Evolutionary conservation across 2,888 invertebrate genomes (phyloP).

Genomic region (Philopedon plagiatum): DNA sequence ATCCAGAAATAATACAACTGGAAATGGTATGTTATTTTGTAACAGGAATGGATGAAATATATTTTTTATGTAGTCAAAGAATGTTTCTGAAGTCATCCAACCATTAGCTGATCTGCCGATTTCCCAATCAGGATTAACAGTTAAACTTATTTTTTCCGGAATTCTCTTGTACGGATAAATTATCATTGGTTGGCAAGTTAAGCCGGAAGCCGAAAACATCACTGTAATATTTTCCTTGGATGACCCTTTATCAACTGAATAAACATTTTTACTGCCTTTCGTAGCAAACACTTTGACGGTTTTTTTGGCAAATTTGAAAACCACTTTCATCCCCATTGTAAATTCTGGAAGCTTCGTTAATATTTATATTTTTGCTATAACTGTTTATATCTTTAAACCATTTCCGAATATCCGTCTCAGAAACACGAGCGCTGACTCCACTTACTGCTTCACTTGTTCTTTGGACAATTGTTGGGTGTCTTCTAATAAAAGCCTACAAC

Average conservation of each 20-base stretch:
- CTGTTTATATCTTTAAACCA: constrained; percentile 16
- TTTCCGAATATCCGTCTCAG: neutral
- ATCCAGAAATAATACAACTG: constrained; percentile 45
- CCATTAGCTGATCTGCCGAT: constrained; percentile 37
- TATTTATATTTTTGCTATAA: neutral
- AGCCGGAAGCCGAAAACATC: constrained; percentile 56
- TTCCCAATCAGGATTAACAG: constrained; percentile 26
- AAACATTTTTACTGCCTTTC: constrained; percentile 27
- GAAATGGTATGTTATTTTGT: neutral
- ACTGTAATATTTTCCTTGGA: constrained; percentile 56
- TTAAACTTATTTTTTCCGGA: constrained; percentile 12
- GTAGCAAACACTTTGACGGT: constrained; percentile 9
- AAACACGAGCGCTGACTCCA: neutral
- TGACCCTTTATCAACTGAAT: constrained; percentile 8
- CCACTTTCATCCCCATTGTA: constrained; percentile 15
- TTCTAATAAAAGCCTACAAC: constrained; percentile 6
- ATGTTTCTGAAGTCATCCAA: constrained; percentile 40
- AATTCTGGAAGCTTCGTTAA: neutral
- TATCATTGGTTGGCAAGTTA: constrained; percentile 29
- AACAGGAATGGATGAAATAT: constrained; percentile 20
- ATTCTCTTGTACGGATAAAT: constrained; percentile 31
- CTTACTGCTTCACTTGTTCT: constrained; percentile 15
- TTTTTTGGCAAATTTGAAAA: constrained; percentile 3
- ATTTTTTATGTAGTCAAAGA: constrained; percentile 46
- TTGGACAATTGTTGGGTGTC: neutral